Evolutionary conservation across 2,888 invertebrate species (phyloP), one percentile per base, ranked within the genome.

Genomic region (Tachina lurida): DNA sequence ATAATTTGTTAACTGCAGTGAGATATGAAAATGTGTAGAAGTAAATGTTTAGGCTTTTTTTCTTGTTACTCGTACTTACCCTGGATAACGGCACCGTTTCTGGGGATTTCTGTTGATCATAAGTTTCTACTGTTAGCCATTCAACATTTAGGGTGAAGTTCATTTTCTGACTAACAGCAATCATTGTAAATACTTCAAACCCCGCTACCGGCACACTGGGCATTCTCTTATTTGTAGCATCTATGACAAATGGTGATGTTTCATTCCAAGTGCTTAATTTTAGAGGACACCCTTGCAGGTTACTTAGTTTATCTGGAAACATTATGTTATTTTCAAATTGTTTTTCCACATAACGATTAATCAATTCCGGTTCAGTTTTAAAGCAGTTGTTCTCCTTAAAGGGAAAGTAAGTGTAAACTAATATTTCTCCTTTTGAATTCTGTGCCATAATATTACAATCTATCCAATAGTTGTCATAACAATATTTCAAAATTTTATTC

Each of bases 381-480:
- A 85, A 87, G 43, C 91, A 91, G 9, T 87, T 84, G 0, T 67
- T 75, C 0, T 85, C 73, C 12, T 88, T 88, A 56, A 88, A 91
- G 0, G 91, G 91, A 43, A 87, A 88, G 70, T 91, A 91, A 1
- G 90, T 90, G 45, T 90, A 91, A 12, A 91, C 58, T 8, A 88
- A 76, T 9, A 91, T 88, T 8, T 90, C 89, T 0, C 89, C 91
- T 1, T 79, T 74, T 0, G 89, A 87, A 39, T 87, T 88, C 77
- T 91, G 91, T 31, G 90, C 87, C 77, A 90, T 91, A 8, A 91
- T 60, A 60, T 89, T 91, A 84, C 91, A 91, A 70, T 91, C 89
- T 73, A 91, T 91, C 43, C 91, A 87, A 62, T 89, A 89, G 60
- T 91, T 84, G 10, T 83, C 86, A 89, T 91, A 91, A 79, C 91